Evolutionary conservation across 2,113 vertebrate species (phyloP).

Genomic region (Otis tarda): DNA sequence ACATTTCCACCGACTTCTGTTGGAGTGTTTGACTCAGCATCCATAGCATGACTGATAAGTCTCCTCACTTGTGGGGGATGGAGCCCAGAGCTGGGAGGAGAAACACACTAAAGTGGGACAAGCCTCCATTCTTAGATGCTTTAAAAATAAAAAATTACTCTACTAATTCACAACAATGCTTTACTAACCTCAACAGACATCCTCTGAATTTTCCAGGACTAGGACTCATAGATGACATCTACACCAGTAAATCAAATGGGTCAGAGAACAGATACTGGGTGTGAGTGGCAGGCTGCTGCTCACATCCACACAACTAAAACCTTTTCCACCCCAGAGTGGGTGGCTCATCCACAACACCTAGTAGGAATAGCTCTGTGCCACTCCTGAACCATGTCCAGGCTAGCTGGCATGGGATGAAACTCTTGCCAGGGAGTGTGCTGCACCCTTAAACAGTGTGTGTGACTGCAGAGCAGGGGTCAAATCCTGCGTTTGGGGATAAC

Average conservation of each 20-base stretch:
- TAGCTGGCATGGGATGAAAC: background rate
- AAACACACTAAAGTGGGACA: background rate
- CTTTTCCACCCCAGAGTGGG: accelerated
- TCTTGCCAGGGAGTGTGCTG: background rate
- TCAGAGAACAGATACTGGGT: background rate
- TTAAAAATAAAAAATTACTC: background rate
- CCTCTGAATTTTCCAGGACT: background rate
- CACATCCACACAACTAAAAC: background rate
- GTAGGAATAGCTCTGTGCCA: background rate
- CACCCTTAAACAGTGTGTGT: background rate
- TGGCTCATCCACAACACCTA: background rate
- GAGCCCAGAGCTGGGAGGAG: background rate
- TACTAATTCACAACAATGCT: background rate
- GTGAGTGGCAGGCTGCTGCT: background rate
- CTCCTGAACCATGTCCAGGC: background rate
- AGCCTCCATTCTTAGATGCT: background rate
- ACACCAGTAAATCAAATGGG: background rate
- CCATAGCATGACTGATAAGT: background rate
- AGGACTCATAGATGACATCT: background rate
- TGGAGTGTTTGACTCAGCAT: background rate
- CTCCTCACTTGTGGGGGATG: background rate
- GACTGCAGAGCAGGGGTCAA: background rate
- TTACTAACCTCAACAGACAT: background rate
- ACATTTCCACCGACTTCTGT: background rate
- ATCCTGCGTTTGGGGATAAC: background rate